These are phyloP conservation scores for Molossus alvarezi DNA, from an alignment of 2,797 vertebrate species.

Conservation along the genomic window DNA sequence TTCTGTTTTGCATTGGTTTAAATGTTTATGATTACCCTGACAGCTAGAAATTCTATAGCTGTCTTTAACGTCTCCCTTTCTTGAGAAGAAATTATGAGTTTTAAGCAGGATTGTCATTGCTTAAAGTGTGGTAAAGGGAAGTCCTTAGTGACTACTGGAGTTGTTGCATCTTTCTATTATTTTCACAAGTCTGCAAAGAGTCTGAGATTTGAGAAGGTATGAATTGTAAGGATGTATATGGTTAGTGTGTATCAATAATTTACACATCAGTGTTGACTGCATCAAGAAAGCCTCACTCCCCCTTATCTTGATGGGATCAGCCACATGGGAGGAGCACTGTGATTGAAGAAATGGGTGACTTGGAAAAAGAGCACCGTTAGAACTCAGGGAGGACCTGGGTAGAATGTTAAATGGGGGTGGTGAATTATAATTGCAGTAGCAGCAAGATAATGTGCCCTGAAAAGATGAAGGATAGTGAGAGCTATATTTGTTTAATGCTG, in stretches of 20 bases:
- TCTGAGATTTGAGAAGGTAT: neutral
- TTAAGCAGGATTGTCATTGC: neutral
- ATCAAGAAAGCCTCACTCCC: conserved; percentile 1
- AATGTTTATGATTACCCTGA: conserved; percentile 42
- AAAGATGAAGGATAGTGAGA: conserved; percentile 43
- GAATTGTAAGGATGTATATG: conserved; percentile 45
- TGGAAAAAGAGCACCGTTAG: conserved; percentile 40
- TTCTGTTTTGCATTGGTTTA: conserved; percentile 58
- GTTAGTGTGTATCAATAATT: conserved; percentile 21
- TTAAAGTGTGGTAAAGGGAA: conserved; percentile 40
- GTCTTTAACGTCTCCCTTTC: conserved; percentile 59
- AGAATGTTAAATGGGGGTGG: conserved; percentile 22
- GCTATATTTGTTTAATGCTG: conserved; percentile 54
- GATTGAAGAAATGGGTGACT: conserved; percentile 33
- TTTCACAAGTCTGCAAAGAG: neutral
- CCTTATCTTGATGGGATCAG: conserved; percentile 39
- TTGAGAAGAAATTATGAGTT: conserved; percentile 46
- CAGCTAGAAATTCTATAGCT: conserved; percentile 33
- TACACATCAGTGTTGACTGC: conserved; percentile 1
- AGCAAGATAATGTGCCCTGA: neutral
- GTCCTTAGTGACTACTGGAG: neutral
- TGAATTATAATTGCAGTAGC: conserved; percentile 29
- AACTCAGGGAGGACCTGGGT: neutral
- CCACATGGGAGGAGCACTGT: conserved; percentile 25
- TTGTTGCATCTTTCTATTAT: conserved; percentile 44